Evolutionary conservation across 2,888 invertebrate species (phyloP), one percentile per base, ranked within the genome.

Genomic region (Acanthococcus lagerstroemiae): DNA sequence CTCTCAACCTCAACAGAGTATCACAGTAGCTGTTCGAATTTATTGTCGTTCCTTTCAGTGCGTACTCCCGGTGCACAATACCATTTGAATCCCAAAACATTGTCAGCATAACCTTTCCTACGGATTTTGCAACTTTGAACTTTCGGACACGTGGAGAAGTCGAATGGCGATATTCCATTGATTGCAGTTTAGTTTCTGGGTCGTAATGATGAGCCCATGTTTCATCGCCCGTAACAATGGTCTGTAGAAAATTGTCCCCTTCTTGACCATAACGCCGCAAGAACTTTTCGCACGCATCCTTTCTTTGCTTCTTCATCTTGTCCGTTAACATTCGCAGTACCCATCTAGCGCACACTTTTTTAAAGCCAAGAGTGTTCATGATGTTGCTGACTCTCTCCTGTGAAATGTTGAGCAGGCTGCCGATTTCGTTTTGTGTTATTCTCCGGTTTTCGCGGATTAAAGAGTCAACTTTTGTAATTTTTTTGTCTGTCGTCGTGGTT

Each of bases 261-360:
- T n/a, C n/a, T n/a, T n/a, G n/a, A n/a, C n/a, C n/a, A n/a, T n/a
- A n/a, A n/a, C n/a, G n/a, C n/a, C n/a, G n/a, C n/a, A n/a, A n/a
- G n/a, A n/a, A n/a, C n/a, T n/a, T n/a, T n/a, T n/a, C n/a, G n/a
- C n/a, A n/a, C n/a, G n/a, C n/a, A n/a, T n/a, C n/a, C n/a, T n/a
- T n/a, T n/a, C n/a, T n/a, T n/a, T n/a, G n/a, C n/a, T n/a, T n/a
- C n/a, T n/a, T n/a, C n/a, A n/a, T n/a, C n/a, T n/a, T n/a, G n/a
- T n/a, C n/a, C n/a, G n/a, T n/a, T n/a, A n/a, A n/a, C n/a, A n/a
- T n/a, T n/a, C 54, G 19, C 50, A 17, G 50, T 48, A 48, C 19
- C 50, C 50, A 48, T 17, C 50, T 48, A 7, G 50, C 19, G 50
- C 50, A 19, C 17, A 48, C 55, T 55, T 55, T 55, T 50, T 55